Evolutionary conservation across 2,888 invertebrate genomes (phyloP), one percentile per base, ranked within the genome.

Genomic region (Catocala fraxini): DNA sequence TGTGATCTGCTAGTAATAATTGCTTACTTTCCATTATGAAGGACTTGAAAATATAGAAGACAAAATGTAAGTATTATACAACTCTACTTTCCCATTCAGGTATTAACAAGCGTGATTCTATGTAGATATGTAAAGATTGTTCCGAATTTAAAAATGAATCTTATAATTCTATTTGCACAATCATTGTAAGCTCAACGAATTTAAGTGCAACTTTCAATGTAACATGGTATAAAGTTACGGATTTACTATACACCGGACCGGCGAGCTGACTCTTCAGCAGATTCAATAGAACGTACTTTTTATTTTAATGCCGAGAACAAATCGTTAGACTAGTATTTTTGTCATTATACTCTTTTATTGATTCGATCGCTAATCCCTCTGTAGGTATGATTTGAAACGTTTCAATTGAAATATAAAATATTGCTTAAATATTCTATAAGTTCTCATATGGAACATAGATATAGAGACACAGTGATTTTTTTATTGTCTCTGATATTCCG

Each of bases 321-420:
- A 33, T 5, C n/a, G 25, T 42, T 13, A 25, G n/a, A 33, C 35
- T 5, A 39, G 25, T 25, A n/a, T 25, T 52, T 42, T 11, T 11
- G 11, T n/a, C 42, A 41, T 52, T 25, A 41, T 52, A 42, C 52
- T 52, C 52, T 41, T 42, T 52, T 52, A n/a, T 47, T 12, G 45
- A 45, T 45, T 45, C 12, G 12, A 45, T 13, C 6, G 45, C 4
- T 12, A 13, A 13, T 45, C 12, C 12, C 7, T n/a, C 13, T 45
- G n/a, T 42, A 42, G 0, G 12, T 45, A 6, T 39, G 6, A 39
- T 12, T 45, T 12, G 6, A 12, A 45, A 13, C 13, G 5, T 45
- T 45, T 45, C 45, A 12, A 12, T 0, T 39, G 35, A 9, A 39
- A 39, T 7, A 6, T 39, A 39, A 39, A 6, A 39, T 39, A 9